Conservation (phyloP, 1,140 invertebrate species). For the Bombus soroeensis region DNA sequence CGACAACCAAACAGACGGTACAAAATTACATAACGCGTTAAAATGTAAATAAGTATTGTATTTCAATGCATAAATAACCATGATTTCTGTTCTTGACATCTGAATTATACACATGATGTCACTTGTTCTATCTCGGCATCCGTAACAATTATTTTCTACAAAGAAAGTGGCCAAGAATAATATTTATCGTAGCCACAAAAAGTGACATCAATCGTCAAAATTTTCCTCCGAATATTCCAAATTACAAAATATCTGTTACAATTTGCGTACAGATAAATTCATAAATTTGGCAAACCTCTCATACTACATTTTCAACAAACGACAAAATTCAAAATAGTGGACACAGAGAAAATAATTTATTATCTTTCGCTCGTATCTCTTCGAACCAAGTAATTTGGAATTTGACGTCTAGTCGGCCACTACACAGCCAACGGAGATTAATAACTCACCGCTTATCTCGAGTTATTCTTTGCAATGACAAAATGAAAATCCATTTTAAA, state of each 20-base stretch:
- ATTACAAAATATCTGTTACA: neutral
- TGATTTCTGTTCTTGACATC: neutral
- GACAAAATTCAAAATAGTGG: neutral
- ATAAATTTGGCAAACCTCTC: neutral
- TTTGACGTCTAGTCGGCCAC: neutral
- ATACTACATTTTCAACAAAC: neutral
- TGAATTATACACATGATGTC: neutral
- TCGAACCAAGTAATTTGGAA: neutral
- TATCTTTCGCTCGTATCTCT: neutral
- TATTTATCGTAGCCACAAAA: neutral
- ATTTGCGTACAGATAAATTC: neutral
- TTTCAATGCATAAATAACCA: neutral
- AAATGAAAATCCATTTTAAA: neutral
- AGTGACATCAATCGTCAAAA: neutral
- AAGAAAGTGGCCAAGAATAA: neutral
- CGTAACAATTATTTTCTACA: neutral
- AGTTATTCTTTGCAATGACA: neutral
- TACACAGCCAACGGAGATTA: slow-evolving; percentile 1
- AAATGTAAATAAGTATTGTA: neutral
- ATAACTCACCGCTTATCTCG: neutral
- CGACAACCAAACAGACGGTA: neutral
- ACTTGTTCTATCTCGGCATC: neutral
- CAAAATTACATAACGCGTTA: neutral
- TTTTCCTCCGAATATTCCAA: neutral
- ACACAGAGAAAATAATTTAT: neutral